Evolutionary conservation across 2,797 vertebrate genomes (phyloP), one percentile per base, ranked within the genome.

Genomic region (Betta splendens): DNA sequence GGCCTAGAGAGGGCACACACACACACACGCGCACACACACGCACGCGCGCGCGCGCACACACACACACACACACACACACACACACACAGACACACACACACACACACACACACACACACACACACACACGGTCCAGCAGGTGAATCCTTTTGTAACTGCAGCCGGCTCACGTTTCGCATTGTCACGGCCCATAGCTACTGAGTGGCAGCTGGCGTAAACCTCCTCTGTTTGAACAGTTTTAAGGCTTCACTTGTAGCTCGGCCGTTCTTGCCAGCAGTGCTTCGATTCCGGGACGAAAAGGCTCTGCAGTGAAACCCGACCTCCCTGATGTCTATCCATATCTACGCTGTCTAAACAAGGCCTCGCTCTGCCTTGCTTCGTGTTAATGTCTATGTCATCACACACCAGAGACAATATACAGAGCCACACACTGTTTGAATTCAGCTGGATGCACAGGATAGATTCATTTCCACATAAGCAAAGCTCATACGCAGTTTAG

Each of bases 321-420:
- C 38, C 68, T 61, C 28, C 31, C 37, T 33, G 26, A 66, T 44
- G 57, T 60, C 51, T 54, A 52, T 45, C 48, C 46, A 57, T 69
- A 72, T 77, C 69, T 49, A 37, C 48, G 60, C 55, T 80, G 72
- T 81, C 61, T 73, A 83, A 81, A 85, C 78, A 85, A 68, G 64
- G 35, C 23, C 11, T 48, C 10, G 22, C 25, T 69, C 58, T 79
- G 69, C 57, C 72, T 78, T 51, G 61, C 78, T 72, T 77, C 38
- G 46, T 60, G 49, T 71, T 20, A 76, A 73, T 52, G 43, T 65
- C 64, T 35, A 15, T 47, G 48, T 43, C 61, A 77, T 51, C 11
- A 2, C 64, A 79, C 47, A 48, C 28, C 43, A 50, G 59, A 64
- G 66, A 80, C 40, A 48, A 67, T 69, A 57, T 56, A 60, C 62